Evolutionary conservation across 2,113 vertebrate species (phyloP), one percentile per base, ranked within the genome.

Genomic region (Gadus chalcogrammus): DNA sequence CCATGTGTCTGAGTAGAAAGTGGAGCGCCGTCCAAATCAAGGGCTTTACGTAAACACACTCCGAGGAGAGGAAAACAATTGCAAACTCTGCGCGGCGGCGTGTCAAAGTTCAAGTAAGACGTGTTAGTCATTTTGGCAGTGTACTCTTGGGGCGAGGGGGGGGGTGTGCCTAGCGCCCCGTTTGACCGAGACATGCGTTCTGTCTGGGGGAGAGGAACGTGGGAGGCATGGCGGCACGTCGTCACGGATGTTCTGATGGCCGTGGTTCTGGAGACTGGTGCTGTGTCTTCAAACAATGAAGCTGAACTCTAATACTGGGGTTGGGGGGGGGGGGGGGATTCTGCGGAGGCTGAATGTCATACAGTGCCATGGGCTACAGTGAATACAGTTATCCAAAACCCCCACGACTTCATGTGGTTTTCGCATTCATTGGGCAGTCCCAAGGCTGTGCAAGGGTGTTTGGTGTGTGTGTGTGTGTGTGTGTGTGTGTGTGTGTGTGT

Each of bases 101-200:
- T 81, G 86, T 90, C 85, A 89, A 71, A 88, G 85, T 80, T 90
- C 84, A 85, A 80, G 69, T 84, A 69, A 76, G 80, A 83, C 77
- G 82, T 85, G 81, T 83, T 83, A 80, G 82, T 87, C 73, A 77
- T 88, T 89, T 85, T 82, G 70, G 78, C 58, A 79, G 68, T 78
- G 82, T 81, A 75, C 81, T 82, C 80, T 31, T 48, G 42, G 42
- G 42, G 12, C 3, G 7, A 12, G 52, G 77, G 75, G 75, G n/a
- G 76, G 74, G 69, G 67, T 69, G 61, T 63, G 5, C 76, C 48
- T 60, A 61, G 69, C 71, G 71, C 63, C 59, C 24, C 24, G 31
- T 61, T 74, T 35, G 70, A 80, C 9, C 16, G 3, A 15, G 9
- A 55, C 53, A 55, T 13, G 9, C 16, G 12, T 16, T 13, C 53